These are phyloP conservation scores for Henricia sp. DNA, from an alignment of 53 echinoderm and acorn worm species.

Conservation along the genomic window DNA sequence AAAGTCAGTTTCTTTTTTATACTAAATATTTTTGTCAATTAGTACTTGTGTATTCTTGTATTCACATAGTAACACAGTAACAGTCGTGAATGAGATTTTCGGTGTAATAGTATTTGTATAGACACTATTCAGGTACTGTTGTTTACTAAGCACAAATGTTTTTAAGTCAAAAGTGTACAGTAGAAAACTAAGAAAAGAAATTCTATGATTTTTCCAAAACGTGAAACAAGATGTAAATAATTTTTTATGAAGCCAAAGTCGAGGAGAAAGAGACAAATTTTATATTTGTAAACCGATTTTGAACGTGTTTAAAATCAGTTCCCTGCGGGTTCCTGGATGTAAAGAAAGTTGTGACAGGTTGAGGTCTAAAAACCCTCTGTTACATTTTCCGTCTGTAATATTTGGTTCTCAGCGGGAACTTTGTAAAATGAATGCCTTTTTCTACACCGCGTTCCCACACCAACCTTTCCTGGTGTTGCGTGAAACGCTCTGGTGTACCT, in stretches of 20 bases:
- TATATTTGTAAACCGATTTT: conserved; percentile 50
- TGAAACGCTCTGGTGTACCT: conserved; percentile 35
- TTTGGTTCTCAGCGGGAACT: conserved; percentile 45
- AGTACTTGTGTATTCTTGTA: not conserved
- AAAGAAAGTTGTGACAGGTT: conserved; percentile 25
- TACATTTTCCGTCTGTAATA: conserved; percentile 47
- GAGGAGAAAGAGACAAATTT: conserved; percentile 42
- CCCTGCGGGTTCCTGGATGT: conserved; percentile 38
- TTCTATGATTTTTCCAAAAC: conserved; percentile 28
- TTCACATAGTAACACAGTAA: not conserved
- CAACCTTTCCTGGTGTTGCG: conserved; percentile 25
- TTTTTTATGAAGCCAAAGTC: conserved; percentile 10
- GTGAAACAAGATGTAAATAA: conserved; percentile 57
- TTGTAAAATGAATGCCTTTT: conserved; percentile 57
- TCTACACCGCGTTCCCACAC: conserved; percentile 38
- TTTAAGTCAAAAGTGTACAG: conserved; percentile 42
- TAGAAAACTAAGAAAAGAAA: conserved; percentile 41
- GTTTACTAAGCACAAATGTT: conserved; percentile 36
- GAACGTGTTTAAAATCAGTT: conserved; percentile 49
- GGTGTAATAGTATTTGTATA: conserved; percentile 13
- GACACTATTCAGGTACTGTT: conserved; percentile 13
- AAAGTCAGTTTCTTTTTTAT: no score
- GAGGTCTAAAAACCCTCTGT: not conserved
- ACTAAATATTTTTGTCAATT: not conserved
- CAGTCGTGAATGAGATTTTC: not conserved